Base-by-base conservation (phyloP, 2,888 invertebrate species). In the Eucriotettix oculatus region DNA sequence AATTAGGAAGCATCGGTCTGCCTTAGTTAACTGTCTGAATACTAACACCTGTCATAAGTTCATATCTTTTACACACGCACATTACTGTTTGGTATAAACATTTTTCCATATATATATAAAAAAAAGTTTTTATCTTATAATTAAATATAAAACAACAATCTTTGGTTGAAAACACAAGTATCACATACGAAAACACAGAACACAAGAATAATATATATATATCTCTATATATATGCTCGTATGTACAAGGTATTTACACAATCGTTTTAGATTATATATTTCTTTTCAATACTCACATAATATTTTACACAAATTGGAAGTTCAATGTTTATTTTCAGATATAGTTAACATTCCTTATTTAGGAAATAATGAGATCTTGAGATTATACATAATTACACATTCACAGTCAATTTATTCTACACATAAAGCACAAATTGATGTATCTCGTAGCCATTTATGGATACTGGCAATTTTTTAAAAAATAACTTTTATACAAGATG, bases 81-180 rank as follows among this genome's bases (percentile, higher is more conserved):
- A 63, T 58, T 56, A 59, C 59, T 58, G 62, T 65, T 65, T 63
- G 62, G 62, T 65, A 65, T 61, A 65, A 65, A 65, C 62, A 57
- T 62, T 63, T 64, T 58, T 60, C 54, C 56, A 57, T 60, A 60
- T 59, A 59, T 29, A 40, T 58, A 60, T 63, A 63, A 59, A 63
- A 64, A 64, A 65, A 60, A 58, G 62, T 61, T 57, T 60, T 61
- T 62, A 52, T 57, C 59, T 62, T 57, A 60, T 42, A 59, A 61
- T 60, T 60, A 58, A 62, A 60, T 58, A 63, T 65, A 62, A 65
- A 65, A 65, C 63, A 65, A 65, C 64, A 63, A 64, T 65, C 64
- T 65, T 65, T 65, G 65, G 65, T 64, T 65, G 64, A 61, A 65
- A 65, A 63, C 62, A 60, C 62, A 63, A 58, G 56, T 63, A 63